Evolutionary conservation across 2,888 invertebrate species (phyloP).

Genomic region (Diploptera punctata): DNA sequence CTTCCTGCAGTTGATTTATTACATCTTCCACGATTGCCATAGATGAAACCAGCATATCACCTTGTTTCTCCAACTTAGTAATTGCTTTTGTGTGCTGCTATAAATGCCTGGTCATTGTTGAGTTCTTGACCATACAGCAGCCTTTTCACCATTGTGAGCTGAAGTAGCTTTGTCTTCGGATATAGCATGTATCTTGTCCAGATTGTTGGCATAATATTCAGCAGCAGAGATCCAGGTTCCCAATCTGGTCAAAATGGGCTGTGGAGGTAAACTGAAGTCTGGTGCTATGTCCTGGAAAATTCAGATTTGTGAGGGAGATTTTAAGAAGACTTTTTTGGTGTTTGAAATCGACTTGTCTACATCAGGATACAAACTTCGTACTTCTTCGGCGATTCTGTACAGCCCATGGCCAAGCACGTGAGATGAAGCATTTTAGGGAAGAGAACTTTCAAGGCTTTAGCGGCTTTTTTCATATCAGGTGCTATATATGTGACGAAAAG

Average conservation of each 20-base stretch:
- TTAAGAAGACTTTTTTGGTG: background rate
- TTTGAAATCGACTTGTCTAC: slow-evolving; percentile 1
- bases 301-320: background rate
- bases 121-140: background rate
- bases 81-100: background rate
- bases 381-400: background rate
- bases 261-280: background rate
- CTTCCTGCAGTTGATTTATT: background rate
- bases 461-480: background rate
- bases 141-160: background rate
- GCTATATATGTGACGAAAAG: background rate
- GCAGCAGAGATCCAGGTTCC: slow-evolving; percentile 1
- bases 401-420: background rate
- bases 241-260: background rate
- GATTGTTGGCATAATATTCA: background rate
- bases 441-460: background rate
- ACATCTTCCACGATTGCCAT: background rate
- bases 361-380: background rate
- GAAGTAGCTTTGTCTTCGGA: slow-evolving; percentile 7
- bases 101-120: background rate
- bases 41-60: background rate
- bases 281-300: slow-evolving; percentile 4
- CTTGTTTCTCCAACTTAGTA: background rate
- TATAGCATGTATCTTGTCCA: background rate
- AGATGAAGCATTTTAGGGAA: slow-evolving; percentile 11